Evolutionary conservation across 2,113 vertebrate species (phyloP), one percentile per base, ranked within the genome.

Genomic region (Austrofundulus limnaeus): DNA sequence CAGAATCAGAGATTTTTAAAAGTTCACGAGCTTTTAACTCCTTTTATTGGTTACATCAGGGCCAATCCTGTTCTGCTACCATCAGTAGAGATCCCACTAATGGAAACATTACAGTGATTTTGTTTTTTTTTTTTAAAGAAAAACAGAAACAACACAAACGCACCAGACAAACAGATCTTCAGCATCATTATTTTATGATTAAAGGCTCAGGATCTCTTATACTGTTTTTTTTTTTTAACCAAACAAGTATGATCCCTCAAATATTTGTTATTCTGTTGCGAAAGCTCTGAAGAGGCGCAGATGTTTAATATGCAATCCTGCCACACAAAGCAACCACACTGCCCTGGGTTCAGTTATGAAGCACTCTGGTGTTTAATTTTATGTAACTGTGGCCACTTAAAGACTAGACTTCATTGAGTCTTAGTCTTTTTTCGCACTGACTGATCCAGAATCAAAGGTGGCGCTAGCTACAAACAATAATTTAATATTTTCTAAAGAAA

Each of bases 11-110:
- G 4, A n/a, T 2, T 16, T 13, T 43, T 19, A 19, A 13, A 16
- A 2, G 11, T 20, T 19, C 14, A 39, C 20, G 37, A 25, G 38
- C 16, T 17, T n/a, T 28, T n/a, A 38, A 11, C 37, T 34, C 20
- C 34, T 11, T 61, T 53, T n/a, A 38, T 13, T 53, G 17, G 31
- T 5, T 2, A 43, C 16, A 45, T 37, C 24, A 46, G 11, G n/a
- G n/a, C n/a, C n/a, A n/a, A n/a, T 88, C 84, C 80, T 83, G 66
- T 45, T 76, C 66, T 70, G 20, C 70, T 75, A 28, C 23, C 11
- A 77, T 53, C 45, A 41, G 46, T 21, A 12, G 10, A 74, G 41
- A 81, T 59, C 78, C 73, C 65, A 61, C 53, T 11, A 11, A 34
- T 31, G 50, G 11, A 65, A 80, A 71, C 2, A 68, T 59, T 71